Evolutionary conservation across 2,888 invertebrate species (phyloP).

Genomic region (Xylota sylvarum): DNA sequence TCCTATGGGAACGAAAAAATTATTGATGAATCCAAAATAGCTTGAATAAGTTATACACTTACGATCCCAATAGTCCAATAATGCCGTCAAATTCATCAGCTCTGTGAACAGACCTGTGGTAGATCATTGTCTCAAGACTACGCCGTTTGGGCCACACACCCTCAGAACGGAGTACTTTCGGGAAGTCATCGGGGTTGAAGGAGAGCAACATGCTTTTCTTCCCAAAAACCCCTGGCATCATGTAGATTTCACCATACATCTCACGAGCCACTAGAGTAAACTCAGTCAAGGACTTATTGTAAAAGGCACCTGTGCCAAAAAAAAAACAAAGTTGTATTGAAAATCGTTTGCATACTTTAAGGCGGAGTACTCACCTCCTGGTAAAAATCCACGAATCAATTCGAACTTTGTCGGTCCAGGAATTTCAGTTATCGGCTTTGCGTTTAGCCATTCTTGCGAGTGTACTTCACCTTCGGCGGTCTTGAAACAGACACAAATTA

Average conservation of each 20-base stretch:
- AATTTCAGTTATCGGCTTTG: conserved; percentile 72
- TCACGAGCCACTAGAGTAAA: conserved; percentile 17
- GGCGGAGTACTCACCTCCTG: conserved; percentile 77
- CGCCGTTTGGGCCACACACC: conserved; percentile 77
- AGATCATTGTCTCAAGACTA: conserved; percentile 83
- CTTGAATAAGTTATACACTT: conserved; percentile 83
- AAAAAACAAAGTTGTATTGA: too few species aligned
- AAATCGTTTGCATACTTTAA: neutral
- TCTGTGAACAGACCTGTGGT: conserved; percentile 83
- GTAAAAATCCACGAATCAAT: conserved; percentile 74
- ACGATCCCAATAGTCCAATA: conserved; percentile 78
- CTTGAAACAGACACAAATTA: neutral
- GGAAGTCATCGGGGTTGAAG: conserved; percentile 85
- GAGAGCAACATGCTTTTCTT: conserved; percentile 81
- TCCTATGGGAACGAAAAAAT: too few species aligned
- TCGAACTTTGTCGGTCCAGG: conserved; percentile 73
- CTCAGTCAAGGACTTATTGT: conserved; percentile 31
- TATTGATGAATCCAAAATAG: too few species aligned
- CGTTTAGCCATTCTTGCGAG: conserved; percentile 42
- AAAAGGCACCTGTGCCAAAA: conserved; percentile 19
- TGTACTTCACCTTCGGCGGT: conserved; percentile 1
- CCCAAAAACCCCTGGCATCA: conserved; percentile 82
- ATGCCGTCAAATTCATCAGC: conserved; percentile 75
- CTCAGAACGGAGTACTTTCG: conserved; percentile 81
- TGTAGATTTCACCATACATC: conserved; percentile 82